A percentile compares a stretch with the other conserved stretches of the same genome.
These are phyloP conservation scores for Holacanthus passer DNA, from an alignment of 2,113 vertebrate genomes.

Conservation along the genomic window DNA sequence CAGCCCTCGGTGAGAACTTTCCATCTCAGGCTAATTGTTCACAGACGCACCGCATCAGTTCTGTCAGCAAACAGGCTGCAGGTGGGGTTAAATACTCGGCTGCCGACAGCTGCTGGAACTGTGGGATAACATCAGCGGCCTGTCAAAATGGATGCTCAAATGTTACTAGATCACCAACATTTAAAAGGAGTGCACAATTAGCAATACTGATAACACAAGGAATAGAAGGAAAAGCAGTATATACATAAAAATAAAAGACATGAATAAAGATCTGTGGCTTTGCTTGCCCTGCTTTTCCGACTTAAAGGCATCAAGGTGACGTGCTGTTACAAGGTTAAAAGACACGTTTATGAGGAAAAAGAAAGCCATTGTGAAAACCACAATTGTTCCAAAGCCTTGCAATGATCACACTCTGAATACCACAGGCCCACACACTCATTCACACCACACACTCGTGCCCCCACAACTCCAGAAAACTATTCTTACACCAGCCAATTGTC, in stretches of 20 bases:
- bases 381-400: neutral
- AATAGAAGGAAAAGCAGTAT: neutral
- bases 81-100: slow-evolving; percentile 16
- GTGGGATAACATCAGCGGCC: neutral
- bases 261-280: neutral
- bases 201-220: neutral
- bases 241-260: neutral
- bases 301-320: neutral
- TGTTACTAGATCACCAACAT: neutral
- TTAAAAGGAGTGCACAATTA: neutral
- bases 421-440: slow-evolving; percentile 21
- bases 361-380: neutral
- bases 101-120: slow-evolving; percentile 8
- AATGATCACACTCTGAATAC: slow-evolving; percentile 6
- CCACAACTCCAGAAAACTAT: slow-evolving; percentile 18
- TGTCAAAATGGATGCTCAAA: neutral
- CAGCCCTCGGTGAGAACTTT: neutral
- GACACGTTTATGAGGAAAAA: neutral
- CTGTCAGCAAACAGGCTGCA: slow-evolving; percentile 2
- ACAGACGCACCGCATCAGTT: neutral
- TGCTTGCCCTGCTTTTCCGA: neutral
- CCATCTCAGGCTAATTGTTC: slow-evolving; percentile 12
- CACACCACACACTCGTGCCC: slow-evolving; percentile 23
- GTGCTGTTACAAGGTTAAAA: neutral
- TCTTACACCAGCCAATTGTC: slow-evolving; percentile 39